phyloP scores from a whole-genome alignment of 2,888 invertebrate species.

The Malthinus seriepunctatus region DNA sequence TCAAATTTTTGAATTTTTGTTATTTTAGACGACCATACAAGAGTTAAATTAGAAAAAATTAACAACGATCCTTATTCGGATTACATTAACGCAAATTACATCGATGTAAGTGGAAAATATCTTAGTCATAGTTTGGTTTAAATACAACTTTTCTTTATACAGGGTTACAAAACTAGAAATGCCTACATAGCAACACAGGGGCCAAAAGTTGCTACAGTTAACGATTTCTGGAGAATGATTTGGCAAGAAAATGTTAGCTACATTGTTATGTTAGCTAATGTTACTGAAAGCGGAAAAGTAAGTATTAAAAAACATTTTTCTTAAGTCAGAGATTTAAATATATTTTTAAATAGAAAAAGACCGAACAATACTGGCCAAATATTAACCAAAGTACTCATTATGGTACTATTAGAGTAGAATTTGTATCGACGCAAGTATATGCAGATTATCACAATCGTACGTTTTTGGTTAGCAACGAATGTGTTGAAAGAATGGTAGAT shows the following conservation, averaged over 20 bases:
- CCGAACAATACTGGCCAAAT: constrained; percentile 59
- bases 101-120: constrained; percentile 47
- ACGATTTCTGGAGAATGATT: constrained; percentile 53
- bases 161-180: constrained; percentile 43
- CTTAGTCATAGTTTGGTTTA: neutral
- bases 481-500: constrained; percentile 52
- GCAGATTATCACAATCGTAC: constrained; percentile 51
- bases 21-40: constrained; percentile 56
- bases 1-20: neutral
- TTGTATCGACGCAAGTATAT: constrained; percentile 44
- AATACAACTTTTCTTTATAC: neutral
- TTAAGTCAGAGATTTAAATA: constrained; percentile 53
- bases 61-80: constrained; percentile 52
- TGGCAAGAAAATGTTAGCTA: constrained; percentile 57
- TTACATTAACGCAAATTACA: constrained; percentile 60
- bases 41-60: constrained; percentile 53
- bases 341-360: constrained; percentile 54
- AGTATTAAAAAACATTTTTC: constrained; percentile 42
- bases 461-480: constrained; percentile 55
- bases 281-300: constrained; percentile 48
- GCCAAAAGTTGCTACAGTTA: constrained; percentile 46
- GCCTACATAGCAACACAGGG: constrained; percentile 53
- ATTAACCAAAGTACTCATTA: constrained; percentile 51
- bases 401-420: constrained; percentile 47
- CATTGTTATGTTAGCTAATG: constrained; percentile 58